Conservation (phyloP, 2,113 vertebrate species). For the Melanostigma gelatinosum region DNA sequence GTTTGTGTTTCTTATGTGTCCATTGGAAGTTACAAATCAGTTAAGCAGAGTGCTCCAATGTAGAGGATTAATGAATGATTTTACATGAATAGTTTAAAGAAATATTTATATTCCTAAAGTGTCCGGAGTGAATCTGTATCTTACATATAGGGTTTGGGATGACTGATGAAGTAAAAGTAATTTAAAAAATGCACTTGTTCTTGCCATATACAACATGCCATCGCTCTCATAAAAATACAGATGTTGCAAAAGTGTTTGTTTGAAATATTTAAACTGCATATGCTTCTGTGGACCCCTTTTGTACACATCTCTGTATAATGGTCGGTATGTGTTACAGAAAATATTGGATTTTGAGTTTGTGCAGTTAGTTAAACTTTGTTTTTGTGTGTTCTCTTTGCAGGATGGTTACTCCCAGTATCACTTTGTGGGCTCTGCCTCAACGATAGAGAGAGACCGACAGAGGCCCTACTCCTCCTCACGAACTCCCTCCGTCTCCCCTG, state of each 20-base stretch:
- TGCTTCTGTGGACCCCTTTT: background rate
- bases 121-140: background rate
- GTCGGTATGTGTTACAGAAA: background rate
- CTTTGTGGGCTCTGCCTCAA: conserved; percentile 97
- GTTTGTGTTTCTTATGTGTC: background rate
- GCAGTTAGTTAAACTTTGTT: background rate
- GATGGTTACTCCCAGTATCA: conserved; percentile 99
- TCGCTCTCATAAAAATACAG: background rate
- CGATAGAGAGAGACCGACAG: conserved; percentile 97
- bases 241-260: background rate
- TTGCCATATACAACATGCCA: background rate
- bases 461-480: conserved; percentile 97
- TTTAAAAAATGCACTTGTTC: background rate
- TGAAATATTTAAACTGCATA: background rate
- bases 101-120: background rate
- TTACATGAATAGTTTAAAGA: background rate
- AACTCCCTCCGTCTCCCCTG: conserved; percentile 97
- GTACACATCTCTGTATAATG: background rate
- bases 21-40: background rate
- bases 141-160: background rate
- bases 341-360: conserved; percentile 9
- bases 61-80: background rate
- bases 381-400: conserved; percentile 77
- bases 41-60: background rate
- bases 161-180: background rate